Percentiles rank a stretch among this genome's conserved stretches.
Evolutionary conservation across 2,888 invertebrate genomes (phyloP).

Genomic region (Lycophotia porphyrea): DNA sequence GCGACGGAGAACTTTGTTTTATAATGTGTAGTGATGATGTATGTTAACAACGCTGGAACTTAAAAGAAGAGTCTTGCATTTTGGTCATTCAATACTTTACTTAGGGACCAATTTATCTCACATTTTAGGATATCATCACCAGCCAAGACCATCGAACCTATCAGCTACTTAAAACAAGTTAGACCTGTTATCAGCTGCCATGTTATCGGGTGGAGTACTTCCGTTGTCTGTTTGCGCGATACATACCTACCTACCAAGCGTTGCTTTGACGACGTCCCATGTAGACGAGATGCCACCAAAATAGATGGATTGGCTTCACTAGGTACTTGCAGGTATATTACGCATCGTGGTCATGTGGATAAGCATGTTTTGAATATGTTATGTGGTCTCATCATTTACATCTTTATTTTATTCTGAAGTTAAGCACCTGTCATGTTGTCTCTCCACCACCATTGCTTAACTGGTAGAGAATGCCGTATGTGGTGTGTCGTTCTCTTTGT

Average conservation of each 20-base stretch:
- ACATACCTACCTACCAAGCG: conserved; percentile 21
- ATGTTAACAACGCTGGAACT: background rate
- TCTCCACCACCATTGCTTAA: background rate
- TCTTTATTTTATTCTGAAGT: background rate
- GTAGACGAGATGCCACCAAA: conserved; percentile 21
- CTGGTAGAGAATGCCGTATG: background rate
- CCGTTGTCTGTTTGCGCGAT: conserved; percentile 60
- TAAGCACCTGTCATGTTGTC: background rate
- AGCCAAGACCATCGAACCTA: conserved; percentile 34
- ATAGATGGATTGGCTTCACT: conserved; percentile 42
- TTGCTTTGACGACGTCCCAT: conserved; percentile 16
- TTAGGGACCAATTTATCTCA: background rate
- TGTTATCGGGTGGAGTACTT: conserved; percentile 68
- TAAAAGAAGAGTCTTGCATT: background rate
- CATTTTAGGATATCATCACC: background rate
- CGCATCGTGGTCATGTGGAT: background rate
- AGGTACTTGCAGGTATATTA: background rate
- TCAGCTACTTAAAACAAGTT: conserved; percentile 49
- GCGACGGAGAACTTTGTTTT: no score
- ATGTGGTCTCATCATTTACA: background rate
- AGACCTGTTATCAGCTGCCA: conserved; percentile 57
- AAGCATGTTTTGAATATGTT: background rate
- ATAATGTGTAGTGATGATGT: no score
- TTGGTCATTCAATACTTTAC: background rate
- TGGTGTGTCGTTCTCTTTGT: no score